A percentile compares a stretch with the other conserved stretches of the same genome.
These are phyloP conservation scores for Neosalanx taihuensis DNA, from an alignment of 2,797 vertebrate genomes.

Conservation along the genomic window DNA sequence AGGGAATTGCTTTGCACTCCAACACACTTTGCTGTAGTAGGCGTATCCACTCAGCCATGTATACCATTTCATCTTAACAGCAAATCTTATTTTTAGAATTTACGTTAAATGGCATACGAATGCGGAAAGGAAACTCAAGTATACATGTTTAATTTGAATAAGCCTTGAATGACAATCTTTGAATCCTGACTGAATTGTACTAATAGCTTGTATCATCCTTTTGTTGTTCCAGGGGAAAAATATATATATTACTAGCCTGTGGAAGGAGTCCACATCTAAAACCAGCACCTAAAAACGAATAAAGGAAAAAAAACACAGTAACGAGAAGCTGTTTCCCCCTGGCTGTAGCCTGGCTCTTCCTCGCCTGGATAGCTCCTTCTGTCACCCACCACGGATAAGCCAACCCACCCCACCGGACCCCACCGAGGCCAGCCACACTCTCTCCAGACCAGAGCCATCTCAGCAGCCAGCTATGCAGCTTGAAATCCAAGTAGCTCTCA, in stretches of 20 bases:
- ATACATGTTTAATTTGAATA: too few relatives aligned
- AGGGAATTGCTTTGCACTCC: conserved; percentile 65
- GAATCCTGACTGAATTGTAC: neutral
- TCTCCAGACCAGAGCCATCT: conserved; percentile 15
- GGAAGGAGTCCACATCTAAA: conserved; percentile 78
- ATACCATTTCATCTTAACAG: neutral
- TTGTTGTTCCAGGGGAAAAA: conserved; percentile 77
- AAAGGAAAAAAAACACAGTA: conserved; percentile 48
- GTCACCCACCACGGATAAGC: conserved; percentile 10
- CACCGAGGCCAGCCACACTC: neutral
- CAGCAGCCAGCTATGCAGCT: conserved; percentile 91
- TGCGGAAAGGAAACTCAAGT: too few relatives aligned
- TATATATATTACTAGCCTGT: conserved; percentile 75
- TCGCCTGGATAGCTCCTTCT: conserved; percentile 29
- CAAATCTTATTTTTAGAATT: neutral
- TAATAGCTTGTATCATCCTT: conserved; percentile 42
- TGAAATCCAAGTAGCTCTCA: conserved; percentile 99
- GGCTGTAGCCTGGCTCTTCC: conserved; percentile 69
- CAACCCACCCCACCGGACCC: neutral
- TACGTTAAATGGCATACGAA: neutral
- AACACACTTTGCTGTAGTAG: conserved; percentile 14
- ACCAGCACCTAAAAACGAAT: conserved; percentile 81
- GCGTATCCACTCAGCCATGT: neutral
- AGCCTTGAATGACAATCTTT: neutral
- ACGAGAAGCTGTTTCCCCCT: conserved; percentile 71